Conservation (phyloP, 2,797 vertebrate species). For the Parauchenoglanis punctatus region DNA sequence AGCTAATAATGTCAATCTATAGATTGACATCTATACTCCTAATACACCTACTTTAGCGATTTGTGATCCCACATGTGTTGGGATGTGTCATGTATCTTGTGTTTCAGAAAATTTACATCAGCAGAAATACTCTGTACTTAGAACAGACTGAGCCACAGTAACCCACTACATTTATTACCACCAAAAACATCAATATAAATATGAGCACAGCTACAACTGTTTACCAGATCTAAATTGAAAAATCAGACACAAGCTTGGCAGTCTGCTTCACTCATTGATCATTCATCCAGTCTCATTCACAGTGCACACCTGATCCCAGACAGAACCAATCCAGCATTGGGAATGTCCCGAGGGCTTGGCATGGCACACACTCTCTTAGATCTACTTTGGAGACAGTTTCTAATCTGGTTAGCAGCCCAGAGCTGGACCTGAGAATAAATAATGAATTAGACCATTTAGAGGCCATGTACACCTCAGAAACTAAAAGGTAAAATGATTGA, state of each 20-base stretch:
- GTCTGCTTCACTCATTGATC: slow-evolving; percentile 31
- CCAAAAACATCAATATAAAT: slow-evolving; percentile 14
- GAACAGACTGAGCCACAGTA: not conserved
- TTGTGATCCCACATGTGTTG: not conserved
- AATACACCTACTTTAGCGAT: not conserved
- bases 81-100: not conserved
- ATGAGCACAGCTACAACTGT: slow-evolving; percentile 18
- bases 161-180: not conserved
- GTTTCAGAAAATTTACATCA: not conserved
- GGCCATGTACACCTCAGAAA: slow-evolving; percentile 10
- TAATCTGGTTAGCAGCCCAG: slow-evolving; percentile 19
- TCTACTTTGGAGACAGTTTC: slow-evolving; percentile 19
- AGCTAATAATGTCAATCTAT: not conserved
- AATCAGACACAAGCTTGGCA: slow-evolving; percentile 11
- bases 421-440: slow-evolving; percentile 9
- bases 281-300: slow-evolving; percentile 42
- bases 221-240: slow-evolving; percentile 6
- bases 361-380: slow-evolving; percentile 7
- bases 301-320: slow-evolving; percentile 47
- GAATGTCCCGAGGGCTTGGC: slow-evolving; percentile 16
- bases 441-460: slow-evolving; percentile 26
- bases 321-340: slow-evolving; percentile 4
- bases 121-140: not conserved
- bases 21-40: not conserved
- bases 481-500: not conserved